Base-by-base conservation (phyloP, 2,113 vertebrate genomes). In the Dipodomys spectabilis region DNA sequence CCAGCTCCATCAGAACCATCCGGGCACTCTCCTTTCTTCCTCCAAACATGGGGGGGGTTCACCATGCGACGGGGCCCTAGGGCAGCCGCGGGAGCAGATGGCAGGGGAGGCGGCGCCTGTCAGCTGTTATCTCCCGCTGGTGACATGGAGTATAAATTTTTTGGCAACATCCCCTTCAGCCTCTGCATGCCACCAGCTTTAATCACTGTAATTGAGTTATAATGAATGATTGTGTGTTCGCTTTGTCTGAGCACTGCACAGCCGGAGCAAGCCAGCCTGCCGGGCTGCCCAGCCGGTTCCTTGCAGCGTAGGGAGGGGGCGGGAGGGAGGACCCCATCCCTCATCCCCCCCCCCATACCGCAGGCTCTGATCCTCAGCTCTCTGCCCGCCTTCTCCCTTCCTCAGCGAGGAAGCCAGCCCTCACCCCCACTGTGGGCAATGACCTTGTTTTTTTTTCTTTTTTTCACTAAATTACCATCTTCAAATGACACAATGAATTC, bases 131-230 rank as follows among this genome's bases (percentile, higher is more conserved):
- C 97, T 95, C 97, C 97, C 7, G 91, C 97, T 97, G 98, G 96
- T 96, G 98, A 97, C 97, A 98, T 88, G 93, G 97, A 97, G 98
- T 94, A 96, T 97, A 97, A 97, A 97, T 98, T 97, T 94, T 95
- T 96, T 98, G 98, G 98, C 98, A 95, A 96, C 30, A 39, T 96
- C 97, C 96, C 97, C 96, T 95, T 95, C 97, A 88, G 97, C 98
- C 97, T 95, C 97, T 97, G 97, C 97, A 88, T 94, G 98, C 98
- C 98, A 97, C 97, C 98, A 93, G 97, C 93, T 97, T 98, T 98
- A 98, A 98, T 98, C 98, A 97, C 98, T 96, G 97, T 98, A 98
- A 98, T 98, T 98, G 98, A 98, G 98, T 96, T 97, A 91, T 98
- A 98, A 98, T 98, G 98, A 98, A 97, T 93, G 97, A 97, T 97